Base-by-base conservation (phyloP, 2,888 invertebrate genomes). In the Sinopyrophorus schimmeli region DNA sequence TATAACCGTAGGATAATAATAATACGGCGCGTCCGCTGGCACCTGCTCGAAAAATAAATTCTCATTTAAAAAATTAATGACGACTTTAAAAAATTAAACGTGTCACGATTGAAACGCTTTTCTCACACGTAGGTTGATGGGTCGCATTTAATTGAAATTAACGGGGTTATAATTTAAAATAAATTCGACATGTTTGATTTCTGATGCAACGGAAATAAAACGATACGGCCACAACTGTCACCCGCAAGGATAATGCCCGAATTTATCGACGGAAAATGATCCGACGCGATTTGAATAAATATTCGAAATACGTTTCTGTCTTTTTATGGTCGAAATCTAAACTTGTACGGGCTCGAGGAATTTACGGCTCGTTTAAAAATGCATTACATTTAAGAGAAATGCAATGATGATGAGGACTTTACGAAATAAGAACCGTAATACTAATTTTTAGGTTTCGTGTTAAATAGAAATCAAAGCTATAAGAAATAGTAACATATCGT, bases 131-230 rank as follows among this genome's bases (percentile, higher is more conserved):
- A 21, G 21, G 27, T 17, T 20, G 28, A 30, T 20, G 28, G n/a
- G 27, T 18, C 10, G 39, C 20, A 26, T 17, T 30, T 40, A 40
- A 40, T 40, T 40, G 39, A 40, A 40, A 40, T 21, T 40, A 40
- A 40, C 39, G 15, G 14, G 39, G 39, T 21, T 30, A 30, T 40
- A 40, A 40, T 30, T 40, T 28, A 40, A 18, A 14, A 14, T 30
- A 40, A 40, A 26, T 30, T 28, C 39, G 39, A 40, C 39, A 30
- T 40, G 28, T 40, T 21, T 30, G 39, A 28, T 30, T 26, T 40
- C 28, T 35, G 39, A 28, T 28, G 27, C 16, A 30, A 40, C 39
- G 9, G 12, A 18, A 11, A 18, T 20, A 30, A 40, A 30, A 26
- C 26, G 20, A 32, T 32, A 11, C 18, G 32, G 32, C 11, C n/a